Conservation (phyloP, 2,113 vertebrate species). For the Chiloscyllium plagiosum region DNA sequence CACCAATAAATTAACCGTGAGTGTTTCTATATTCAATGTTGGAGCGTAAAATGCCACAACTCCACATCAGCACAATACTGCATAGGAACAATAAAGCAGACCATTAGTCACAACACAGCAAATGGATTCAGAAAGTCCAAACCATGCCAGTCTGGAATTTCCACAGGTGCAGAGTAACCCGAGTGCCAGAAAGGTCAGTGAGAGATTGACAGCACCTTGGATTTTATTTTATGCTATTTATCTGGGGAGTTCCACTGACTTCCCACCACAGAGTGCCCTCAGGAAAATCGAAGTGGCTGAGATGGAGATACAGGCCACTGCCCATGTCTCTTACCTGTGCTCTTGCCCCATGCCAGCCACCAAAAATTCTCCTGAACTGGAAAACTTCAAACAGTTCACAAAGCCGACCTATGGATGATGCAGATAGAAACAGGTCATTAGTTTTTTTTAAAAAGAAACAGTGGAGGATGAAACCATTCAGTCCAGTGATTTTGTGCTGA, state of each 20-base stretch:
- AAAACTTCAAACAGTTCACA: conserved; percentile 90
- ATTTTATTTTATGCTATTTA: background rate
- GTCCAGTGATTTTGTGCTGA: background rate
- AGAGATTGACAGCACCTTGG: background rate
- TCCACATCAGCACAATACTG: background rate
- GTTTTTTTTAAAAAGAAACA: background rate
- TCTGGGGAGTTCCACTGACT: background rate
- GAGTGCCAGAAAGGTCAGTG: background rate
- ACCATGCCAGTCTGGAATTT: background rate
- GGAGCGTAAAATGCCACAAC: background rate
- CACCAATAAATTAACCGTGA: background rate
- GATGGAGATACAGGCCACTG: background rate
- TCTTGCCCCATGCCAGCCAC: conserved; percentile 90
- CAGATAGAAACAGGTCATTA: background rate
- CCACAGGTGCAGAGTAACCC: background rate
- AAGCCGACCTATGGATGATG: conserved; percentile 66
- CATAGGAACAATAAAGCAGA: background rate
- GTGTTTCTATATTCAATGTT: background rate
- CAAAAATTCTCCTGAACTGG: conserved; percentile 74
- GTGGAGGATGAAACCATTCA: background rate
- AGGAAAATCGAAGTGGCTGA: background rate
- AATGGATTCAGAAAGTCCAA: background rate
- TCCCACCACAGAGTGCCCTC: background rate
- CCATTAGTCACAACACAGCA: background rate
- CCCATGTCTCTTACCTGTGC: conserved; percentile 69